Percentiles rank a stretch among this genome's conserved stretches.
Evolutionary conservation across 2,888 invertebrate genomes (phyloP).

Genomic region (Trilocha varians): DNA sequence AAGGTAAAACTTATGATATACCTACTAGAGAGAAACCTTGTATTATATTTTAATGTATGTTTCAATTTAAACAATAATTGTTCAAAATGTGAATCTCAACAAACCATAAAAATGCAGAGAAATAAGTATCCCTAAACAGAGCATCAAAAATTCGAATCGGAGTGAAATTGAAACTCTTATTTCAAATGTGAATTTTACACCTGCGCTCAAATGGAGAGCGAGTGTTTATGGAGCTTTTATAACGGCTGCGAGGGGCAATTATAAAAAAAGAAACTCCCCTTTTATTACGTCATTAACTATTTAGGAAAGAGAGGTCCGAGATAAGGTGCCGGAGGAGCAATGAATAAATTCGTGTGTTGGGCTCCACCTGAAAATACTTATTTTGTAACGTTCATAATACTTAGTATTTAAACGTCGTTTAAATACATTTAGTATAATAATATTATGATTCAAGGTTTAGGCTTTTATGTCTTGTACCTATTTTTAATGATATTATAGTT

Average conservation of each 20-base stretch:
- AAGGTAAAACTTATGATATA: too few species aligned
- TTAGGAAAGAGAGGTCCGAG: conserved; percentile 19
- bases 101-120: conserved; percentile 10
- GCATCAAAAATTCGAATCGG: not conserved
- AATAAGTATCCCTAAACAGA: conserved; percentile 2
- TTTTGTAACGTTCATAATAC: too few species aligned
- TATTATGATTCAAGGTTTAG: too few species aligned
- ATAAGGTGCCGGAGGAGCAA: conserved; percentile 12
- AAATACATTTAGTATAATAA: too few species aligned
- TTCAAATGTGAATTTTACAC: not conserved
- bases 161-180: not conserved
- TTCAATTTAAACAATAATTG: too few species aligned
- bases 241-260: conserved; percentile 19
- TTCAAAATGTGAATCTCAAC: too few species aligned
- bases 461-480: too few species aligned
- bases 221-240: conserved; percentile 13
- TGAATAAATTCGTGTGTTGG: conserved; percentile 1
- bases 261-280: conserved; percentile 21
- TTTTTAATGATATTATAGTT: too few species aligned
- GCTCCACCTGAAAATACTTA: not conserved
- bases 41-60: too few species aligned
- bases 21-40: too few species aligned
- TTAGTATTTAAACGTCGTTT: too few species aligned
- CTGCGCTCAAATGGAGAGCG: conserved; percentile 6
- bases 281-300: conserved; percentile 32